phyloP scores from a whole-genome alignment of 1,140 invertebrate species.

The Asobara japonica region DNA sequence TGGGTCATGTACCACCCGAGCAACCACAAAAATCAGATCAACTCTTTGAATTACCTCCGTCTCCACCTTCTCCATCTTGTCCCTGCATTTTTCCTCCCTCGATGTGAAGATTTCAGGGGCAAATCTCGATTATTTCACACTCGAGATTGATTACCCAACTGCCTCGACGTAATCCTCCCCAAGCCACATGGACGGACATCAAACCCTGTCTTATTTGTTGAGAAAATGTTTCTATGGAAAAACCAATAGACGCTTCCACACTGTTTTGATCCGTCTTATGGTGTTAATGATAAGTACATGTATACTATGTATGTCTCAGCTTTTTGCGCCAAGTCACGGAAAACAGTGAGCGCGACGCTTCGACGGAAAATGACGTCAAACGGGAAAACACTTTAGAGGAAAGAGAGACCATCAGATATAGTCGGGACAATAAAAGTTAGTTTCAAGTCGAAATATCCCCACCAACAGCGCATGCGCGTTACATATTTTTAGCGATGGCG shows the following conservation, averaged over 20 bases:
- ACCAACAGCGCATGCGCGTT: too few relatives aligned
- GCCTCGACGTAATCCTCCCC: too few relatives aligned
- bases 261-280: not conserved
- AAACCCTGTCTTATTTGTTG: not conserved
- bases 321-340: too few relatives aligned
- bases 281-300: not conserved
- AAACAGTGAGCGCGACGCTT: not conserved
- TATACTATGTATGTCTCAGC: not conserved
- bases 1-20: not conserved
- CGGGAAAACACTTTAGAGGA: not conserved
- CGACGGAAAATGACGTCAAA: not conserved
- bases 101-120: not conserved
- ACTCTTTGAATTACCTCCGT: conserved; percentile 29
- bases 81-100: conserved; percentile 24
- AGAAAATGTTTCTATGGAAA: not conserved
- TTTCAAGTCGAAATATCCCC: too few relatives aligned
- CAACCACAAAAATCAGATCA: not conserved
- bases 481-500: too few relatives aligned
- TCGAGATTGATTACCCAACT: conserved; percentile 3
- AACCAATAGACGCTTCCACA: not conserved
- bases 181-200: not conserved
- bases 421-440: too few relatives aligned
- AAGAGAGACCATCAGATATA: too few relatives aligned
- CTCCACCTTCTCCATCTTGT: conserved; percentile 31
- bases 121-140: not conserved